Conservation (phyloP, 2,888 invertebrate genomes). For the Salticus scenicus region DNA sequence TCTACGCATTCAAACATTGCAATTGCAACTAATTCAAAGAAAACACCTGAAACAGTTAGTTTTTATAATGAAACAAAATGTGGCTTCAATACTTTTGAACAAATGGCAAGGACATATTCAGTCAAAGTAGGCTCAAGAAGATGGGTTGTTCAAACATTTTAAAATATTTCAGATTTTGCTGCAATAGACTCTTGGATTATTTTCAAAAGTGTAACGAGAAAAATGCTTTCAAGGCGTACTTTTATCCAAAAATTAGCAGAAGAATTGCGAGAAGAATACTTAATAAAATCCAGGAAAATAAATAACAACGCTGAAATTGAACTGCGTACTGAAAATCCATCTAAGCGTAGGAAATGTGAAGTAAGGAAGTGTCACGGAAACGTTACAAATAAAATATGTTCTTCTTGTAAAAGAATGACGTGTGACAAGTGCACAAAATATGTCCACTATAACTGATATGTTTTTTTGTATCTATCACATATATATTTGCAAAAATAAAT, state of each 20-base stretch:
- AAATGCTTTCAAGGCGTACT: too few relatives aligned
- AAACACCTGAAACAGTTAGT: constrained; percentile 2
- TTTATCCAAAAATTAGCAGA: too few relatives aligned
- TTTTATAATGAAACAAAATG: constrained; percentile 1
- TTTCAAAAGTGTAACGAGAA: neutral
- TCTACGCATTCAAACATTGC: neutral
- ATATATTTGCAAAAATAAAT: too few relatives aligned
- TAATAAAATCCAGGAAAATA: too few relatives aligned
- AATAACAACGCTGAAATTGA: too few relatives aligned
- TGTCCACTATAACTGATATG: too few relatives aligned
- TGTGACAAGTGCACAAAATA: too few relatives aligned
- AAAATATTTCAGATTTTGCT: neutral
- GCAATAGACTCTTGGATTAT: neutral
- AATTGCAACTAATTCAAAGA: neutral
- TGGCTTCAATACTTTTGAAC: neutral
- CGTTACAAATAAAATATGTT: too few relatives aligned
- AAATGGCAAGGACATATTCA: neutral
- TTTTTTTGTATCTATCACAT: too few relatives aligned
- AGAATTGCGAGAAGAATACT: too few relatives aligned
- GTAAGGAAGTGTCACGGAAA: neutral
- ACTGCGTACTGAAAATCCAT: neutral
- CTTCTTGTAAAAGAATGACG: too few relatives aligned
- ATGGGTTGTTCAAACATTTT: constrained; percentile 7
- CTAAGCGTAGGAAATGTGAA: neutral
- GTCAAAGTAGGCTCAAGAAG: neutral